Base-by-base conservation (phyloP, 2,113 vertebrate genomes). In the Peromyscus leucopus region DNA sequence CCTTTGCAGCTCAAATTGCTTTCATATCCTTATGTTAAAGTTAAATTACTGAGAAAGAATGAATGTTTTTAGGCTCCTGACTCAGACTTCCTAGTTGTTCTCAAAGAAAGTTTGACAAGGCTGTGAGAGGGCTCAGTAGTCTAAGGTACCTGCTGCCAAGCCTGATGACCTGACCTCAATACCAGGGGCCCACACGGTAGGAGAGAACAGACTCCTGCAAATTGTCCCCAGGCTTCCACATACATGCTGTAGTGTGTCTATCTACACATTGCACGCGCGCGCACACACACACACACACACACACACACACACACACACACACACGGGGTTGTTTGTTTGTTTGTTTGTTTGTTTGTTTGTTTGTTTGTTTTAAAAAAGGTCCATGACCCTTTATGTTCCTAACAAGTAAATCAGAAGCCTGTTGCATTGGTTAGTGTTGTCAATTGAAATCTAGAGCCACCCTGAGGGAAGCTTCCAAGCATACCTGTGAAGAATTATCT, bases 21-120 rank as follows among this genome's bases (percentile, higher is more conserved):
- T 85, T 91, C 83, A 71, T 86, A 82, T 71, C 65, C 42, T 78
- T 74, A 87, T 65, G 55, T 24, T 36, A 63, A 86, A 93, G 55
- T 24, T 36, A 57, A 86, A 93, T 79, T 42, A 76, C 26, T 75
- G 46, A 55, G 9, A 24, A 82, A 72, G 71, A 72, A 21, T 71
- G 13, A 79, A 55, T 59, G 24, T 74, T 65, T 69, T 59, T 91
- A 91, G 71, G 13, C 21, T 59, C 75, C 65, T 69, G 65, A 57
- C 31, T 84, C 48, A 16, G 51, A 72, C 71, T 89, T 55, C 36
- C 59, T 51, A 84, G 51, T 74, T 8, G 0, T 61, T 55, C 42
- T 79, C 13, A 67, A 78, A 55, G 36, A 91, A 74, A 61, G 7
- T 71, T 55, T 79, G n/a, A 31, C 74, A 69, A 6, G 39, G 19